phyloP scores from a whole-genome alignment of 2,888 invertebrate genomes.

The Lepidonotus clava region DNA sequence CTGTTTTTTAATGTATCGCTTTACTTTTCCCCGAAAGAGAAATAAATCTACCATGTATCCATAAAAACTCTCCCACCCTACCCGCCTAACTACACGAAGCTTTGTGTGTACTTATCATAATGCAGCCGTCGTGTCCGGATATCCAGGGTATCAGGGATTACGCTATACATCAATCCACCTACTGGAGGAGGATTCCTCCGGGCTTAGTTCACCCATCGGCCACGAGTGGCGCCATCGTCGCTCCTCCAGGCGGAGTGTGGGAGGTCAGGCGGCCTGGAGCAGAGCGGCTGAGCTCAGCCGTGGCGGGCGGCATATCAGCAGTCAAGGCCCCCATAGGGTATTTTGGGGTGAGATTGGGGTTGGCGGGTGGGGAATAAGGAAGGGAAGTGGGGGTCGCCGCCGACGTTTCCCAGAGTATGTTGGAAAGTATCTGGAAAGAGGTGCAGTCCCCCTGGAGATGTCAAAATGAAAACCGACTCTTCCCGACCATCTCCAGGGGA shows the following conservation, averaged over 20 bases:
- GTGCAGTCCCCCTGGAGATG: too few species aligned
- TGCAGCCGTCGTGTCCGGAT: neutral
- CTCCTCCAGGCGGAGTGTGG: neutral
- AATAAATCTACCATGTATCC: too few species aligned
- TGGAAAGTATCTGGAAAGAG: neutral
- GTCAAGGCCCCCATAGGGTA: neutral
- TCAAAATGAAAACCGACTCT: too few species aligned
- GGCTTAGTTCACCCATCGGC: neutral
- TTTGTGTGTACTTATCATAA: too few species aligned
- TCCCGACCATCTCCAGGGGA: too few species aligned
- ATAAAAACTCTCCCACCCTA: too few species aligned
- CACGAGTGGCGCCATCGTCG: neutral
- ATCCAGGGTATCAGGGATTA: constrained; percentile 24
- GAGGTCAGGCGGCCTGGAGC: neutral
- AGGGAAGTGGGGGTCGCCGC: neutral
- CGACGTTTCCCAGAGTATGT: neutral
- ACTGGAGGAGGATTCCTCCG: neutral
- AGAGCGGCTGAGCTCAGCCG: neutral
- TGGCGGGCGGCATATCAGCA: neutral
- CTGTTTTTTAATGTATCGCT: too few species aligned
- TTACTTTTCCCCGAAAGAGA: too few species aligned
- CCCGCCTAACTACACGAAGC: too few species aligned
- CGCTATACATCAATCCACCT: constrained; percentile 34
- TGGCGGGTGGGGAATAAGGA: neutral
- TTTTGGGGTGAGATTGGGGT: neutral